Evolutionary conservation across 1,140 invertebrate species (phyloP).

Genomic region (Argopecten irradians): DNA sequence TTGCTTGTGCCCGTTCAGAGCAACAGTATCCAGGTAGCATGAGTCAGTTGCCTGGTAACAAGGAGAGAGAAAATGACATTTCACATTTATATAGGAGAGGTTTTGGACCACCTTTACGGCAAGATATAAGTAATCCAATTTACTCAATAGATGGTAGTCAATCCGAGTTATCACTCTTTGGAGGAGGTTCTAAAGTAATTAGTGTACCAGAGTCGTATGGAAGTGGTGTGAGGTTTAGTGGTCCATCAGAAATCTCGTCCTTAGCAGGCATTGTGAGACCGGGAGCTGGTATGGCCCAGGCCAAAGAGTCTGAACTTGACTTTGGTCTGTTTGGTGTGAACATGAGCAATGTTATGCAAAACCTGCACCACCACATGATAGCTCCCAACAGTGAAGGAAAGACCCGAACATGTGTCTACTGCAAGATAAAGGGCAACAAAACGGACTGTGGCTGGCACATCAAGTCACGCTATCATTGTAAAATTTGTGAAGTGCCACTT

Average conservation of each 20-base stretch:
- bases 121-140: neutral
- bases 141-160: neutral
- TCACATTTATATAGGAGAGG: neutral
- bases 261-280: neutral
- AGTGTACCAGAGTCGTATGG: neutral
- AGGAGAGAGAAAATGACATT: neutral
- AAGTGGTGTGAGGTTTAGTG: neutral
- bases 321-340: neutral
- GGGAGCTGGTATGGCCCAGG: neutral
- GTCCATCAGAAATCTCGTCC: neutral
- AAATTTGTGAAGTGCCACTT: constrained; percentile 41
- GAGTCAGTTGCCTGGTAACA: neutral
- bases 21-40: neutral
- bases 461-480: constrained; percentile 44
- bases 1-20: neutral
- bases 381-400: constrained; percentile 39
- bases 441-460: constrained; percentile 47
- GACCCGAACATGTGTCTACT: constrained; percentile 41
- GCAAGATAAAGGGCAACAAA: constrained; percentile 34
- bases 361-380: constrained; percentile 30
- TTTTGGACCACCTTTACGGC: neutral
- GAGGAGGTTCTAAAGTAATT: neutral
- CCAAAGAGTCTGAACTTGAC: neutral
- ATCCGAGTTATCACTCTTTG: neutral
- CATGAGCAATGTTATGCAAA: neutral